Evolutionary conservation across 2,797 vertebrate genomes (phyloP).

Genomic region (Takifugu rubripes): DNA sequence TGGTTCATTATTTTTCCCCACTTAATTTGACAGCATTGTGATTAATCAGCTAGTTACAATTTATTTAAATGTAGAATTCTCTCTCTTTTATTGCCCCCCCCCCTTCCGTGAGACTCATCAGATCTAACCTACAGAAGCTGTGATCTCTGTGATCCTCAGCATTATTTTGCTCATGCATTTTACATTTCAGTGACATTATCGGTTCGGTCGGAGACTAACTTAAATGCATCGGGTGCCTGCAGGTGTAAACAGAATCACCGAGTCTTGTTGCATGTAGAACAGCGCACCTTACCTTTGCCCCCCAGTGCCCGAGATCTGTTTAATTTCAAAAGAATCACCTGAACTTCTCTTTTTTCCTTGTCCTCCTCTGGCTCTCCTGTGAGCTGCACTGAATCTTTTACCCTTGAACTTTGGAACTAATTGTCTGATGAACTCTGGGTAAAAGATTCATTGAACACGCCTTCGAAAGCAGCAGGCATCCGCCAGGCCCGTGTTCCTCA

Average conservation of each 20-base stretch:
- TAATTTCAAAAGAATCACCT: slow-evolving; percentile 35
- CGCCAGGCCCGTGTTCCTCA: slow-evolving; percentile 22
- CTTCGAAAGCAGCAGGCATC: slow-evolving; percentile 49
- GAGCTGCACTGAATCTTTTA: slow-evolving; percentile 51
- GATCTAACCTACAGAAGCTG: no score
- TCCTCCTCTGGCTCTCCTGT: slow-evolving; percentile 31
- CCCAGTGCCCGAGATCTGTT: slow-evolving; percentile 24
- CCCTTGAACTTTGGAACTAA: slow-evolving; percentile 82
- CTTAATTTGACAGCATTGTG: no score
- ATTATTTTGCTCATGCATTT: no score
- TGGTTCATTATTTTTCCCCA: no score
- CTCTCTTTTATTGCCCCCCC: no score
- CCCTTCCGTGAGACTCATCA: no score
- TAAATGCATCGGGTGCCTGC: not conserved
- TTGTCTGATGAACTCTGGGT: slow-evolving; percentile 66
- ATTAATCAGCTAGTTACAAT: no score
- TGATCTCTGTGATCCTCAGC: no score
- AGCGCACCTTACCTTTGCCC: slow-evolving; percentile 58
- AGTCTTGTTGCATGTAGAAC: slow-evolving; percentile 8
- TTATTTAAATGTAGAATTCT: no score
- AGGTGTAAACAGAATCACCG: not conserved
- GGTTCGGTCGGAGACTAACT: no score
- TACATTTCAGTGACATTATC: no score
- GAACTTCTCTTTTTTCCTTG: slow-evolving; percentile 27
- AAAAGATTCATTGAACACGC: slow-evolving; percentile 78